Evolutionary conservation across 2,797 vertebrate species (phyloP), one percentile per base, ranked within the genome.

Genomic region (Myripristis murdjan): DNA sequence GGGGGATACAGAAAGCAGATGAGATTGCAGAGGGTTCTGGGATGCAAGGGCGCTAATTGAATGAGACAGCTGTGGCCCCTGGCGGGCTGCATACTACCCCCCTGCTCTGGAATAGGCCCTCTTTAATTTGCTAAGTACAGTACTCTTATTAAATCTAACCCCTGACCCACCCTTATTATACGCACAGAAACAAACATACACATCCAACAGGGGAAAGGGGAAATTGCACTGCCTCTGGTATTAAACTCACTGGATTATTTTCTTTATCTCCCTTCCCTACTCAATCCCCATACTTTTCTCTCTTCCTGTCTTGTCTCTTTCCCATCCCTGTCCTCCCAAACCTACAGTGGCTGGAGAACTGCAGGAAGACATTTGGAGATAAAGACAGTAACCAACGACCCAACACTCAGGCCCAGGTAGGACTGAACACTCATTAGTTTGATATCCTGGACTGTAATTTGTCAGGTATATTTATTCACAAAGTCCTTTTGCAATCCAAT

Each of bases 331-430:
- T 62, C 65, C 39, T 73, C 26, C 31, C 39, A 20, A 78, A 74
- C 66, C 80, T 88, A n/a, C 66, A 99, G 98, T 99, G 98, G 98
- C 91, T 99, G 72, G 95, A 97, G 65, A 96, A 98, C 88, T 99
- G 98, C 93, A 97, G 96, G 93, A 97, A 96, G 86, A 98, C 97
- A 1, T 99, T 99, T 80, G 95, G 97, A 60, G 94, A 95, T 76
- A 96, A 97, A 90, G 96, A 97, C 61, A 87, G 94, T 80, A 88
- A 90, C 85, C 96, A 95, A 46, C 90, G 84, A 65, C 79, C 92
- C 52, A 96, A 94, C 64, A 96, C 95, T 75, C 96, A 97, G 41
- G 93, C 95, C 72, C 97, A 99, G 95, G 98, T 99, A 95, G 73
- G 84, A 68, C 6, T 49, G 9, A 48, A 23, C 16, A 20, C 39